These are phyloP conservation scores for Halcyon chelicuti DNA, from an alignment of 2,797 vertebrate genomes.

Conservation along the genomic window DNA sequence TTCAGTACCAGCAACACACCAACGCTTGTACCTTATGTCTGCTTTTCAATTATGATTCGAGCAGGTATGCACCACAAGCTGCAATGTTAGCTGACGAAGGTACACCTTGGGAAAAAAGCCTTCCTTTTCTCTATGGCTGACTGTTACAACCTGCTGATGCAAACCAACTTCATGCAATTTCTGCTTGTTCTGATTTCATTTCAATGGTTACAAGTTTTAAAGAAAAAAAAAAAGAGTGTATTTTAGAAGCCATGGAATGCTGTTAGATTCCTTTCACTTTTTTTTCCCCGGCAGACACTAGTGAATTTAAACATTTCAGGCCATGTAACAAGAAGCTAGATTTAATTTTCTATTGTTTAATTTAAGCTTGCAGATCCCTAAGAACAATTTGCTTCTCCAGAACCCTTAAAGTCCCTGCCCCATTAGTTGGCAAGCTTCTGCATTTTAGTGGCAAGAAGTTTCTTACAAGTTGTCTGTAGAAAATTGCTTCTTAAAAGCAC, in stretches of 20 bases:
- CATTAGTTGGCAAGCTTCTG: neutral
- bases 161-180: neutral
- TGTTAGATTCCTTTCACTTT: neutral
- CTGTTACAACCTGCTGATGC: neutral
- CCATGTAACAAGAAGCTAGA: neutral
- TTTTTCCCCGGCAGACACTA: neutral
- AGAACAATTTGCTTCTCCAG: neutral
- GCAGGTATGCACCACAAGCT: neutral
- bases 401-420: neutral
- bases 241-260: neutral
- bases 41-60: neutral
- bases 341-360: neutral
- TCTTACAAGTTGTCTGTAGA: neutral
- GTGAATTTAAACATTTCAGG: neutral
- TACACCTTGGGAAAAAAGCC: neutral
- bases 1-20: neutral
- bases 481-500: neutral
- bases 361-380: neutral
- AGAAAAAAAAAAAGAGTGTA: no score
- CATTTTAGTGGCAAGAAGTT: neutral
- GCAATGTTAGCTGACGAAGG: neutral
- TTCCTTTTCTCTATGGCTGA: neutral
- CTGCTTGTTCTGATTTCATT: neutral
- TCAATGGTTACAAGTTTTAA: neutral
- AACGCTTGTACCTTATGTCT: neutral